A percentile compares a stretch with the other conserved stretches of the same genome.
These are phyloP conservation scores for Lutjanus erythropterus DNA, from an alignment of 2,113 vertebrate species.

Conservation along the genomic window DNA sequence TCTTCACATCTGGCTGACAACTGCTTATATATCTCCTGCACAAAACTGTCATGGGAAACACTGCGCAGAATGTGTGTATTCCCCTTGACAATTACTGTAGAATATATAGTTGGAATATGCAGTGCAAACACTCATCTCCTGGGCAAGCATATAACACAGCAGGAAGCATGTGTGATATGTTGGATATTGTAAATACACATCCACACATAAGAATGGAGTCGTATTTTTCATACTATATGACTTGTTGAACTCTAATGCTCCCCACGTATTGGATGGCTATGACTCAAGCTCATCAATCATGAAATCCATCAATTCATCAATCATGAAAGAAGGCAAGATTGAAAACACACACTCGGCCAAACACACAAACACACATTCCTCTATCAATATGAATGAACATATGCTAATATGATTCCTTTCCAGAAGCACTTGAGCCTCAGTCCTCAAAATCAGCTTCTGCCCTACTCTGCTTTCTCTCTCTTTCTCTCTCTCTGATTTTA, in stretches of 20 bases:
- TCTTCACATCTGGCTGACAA: slow-evolving; percentile 25
- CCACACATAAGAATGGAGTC: background rate
- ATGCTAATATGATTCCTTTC: slow-evolving; percentile 58
- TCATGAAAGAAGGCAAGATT: slow-evolving; percentile 30
- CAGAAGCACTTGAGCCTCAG: slow-evolving; percentile 54
- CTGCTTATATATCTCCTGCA: slow-evolving; percentile 27
- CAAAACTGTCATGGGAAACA: slow-evolving; percentile 25
- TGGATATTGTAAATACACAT: background rate
- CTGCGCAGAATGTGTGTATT: background rate
- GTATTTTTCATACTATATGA: slow-evolving; percentile 8
- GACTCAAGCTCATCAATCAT: slow-evolving; percentile 39
- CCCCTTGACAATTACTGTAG: slow-evolving; percentile 21
- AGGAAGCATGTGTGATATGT: slow-evolving; percentile 15
- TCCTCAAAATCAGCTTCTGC: slow-evolving; percentile 39
- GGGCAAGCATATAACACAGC: slow-evolving; percentile 22
- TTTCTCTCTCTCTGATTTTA: slow-evolving; percentile 47
- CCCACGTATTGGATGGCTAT: slow-evolving; percentile 23
- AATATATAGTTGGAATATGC: slow-evolving; percentile 9
- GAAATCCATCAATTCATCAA: slow-evolving; percentile 34
- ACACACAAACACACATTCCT: slow-evolving; percentile 27
- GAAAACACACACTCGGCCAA: slow-evolving; percentile 38
- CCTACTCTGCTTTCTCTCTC: background rate
- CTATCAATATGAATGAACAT: slow-evolving; percentile 67
- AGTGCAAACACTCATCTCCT: slow-evolving; percentile 34
- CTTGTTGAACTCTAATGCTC: slow-evolving; percentile 29